Base-by-base conservation (phyloP, 2,888 invertebrate genomes). In the Tricholauxania praeusta region DNA sequence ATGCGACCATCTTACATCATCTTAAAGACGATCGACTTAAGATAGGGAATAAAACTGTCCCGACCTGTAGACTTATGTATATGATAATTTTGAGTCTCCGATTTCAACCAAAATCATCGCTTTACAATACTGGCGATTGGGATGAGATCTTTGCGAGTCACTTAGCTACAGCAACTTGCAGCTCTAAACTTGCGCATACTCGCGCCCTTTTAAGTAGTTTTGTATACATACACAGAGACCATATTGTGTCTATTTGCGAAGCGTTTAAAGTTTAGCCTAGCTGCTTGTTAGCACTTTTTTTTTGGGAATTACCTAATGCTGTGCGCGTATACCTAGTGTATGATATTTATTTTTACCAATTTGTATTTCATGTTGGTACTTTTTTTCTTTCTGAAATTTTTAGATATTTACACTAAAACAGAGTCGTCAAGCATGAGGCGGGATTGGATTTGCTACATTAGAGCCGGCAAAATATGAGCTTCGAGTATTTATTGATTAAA, bases 401-500 rank as follows among this genome's bases (percentile, higher is more conserved):
- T 12, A 22, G 28, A 2, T 48, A 63, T 70, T 63, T 63, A 53
- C 63, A 63, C 62, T 70, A 19, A 63, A 47, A 19, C 19, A 10
- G 12, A 63, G 47, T 17, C 47, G 55, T 47, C 32, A 51, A 7
- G 39, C 28, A 47, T 15, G 52, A 39, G 65, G 49, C 65, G 47
- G 55, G 59, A 53, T n/a, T 48, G 28, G 48, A 47, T 70, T 70
- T 70, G 65, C 65, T 51, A 60, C 60, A 70, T 60, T 17, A 19
- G 59, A 65, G 22, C 48, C 39, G 62, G 32, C 39, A 19, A 12
- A 7, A 19, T 55, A 12, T 19, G 14, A n/a, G 55, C 55, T 19
- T 8, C 19, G 77, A 78, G 78, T 81, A 81, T 79, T 81, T 81
- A 83, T 83, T 80, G 83, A 83, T 83, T 81, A 81, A 81, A 78